Evolutionary conservation across 2,797 vertebrate genomes (phyloP), one percentile per base, ranked within the genome.

Genomic region (Amphiprion clarkii): DNA sequence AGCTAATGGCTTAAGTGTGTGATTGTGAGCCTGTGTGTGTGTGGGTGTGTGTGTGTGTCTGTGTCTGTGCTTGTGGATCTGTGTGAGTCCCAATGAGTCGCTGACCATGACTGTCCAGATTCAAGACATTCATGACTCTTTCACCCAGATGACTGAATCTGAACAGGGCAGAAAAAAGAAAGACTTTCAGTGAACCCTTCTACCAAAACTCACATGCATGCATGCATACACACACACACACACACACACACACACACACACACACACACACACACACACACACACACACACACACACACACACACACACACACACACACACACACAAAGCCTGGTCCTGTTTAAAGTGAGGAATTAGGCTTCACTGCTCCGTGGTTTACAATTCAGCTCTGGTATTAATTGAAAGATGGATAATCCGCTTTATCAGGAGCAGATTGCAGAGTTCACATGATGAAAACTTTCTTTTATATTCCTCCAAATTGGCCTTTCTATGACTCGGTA

Each of bases 311-410:
- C 39, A 54, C 12, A 46, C 4, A 68, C 27, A 23, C 23, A 58
- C 55, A 67, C 58, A 49, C 42, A 72, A 59, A 75, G 83, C 74
- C 88, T 92, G 90, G 69, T 89, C 69, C 77, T 86, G 78, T 87
- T 94, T 92, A 91, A 79, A 86, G 61, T 46, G 62, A 71, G 59
- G 70, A 87, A 90, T 91, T 87, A 87, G 61, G 59, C 74, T 79
- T 67, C 79, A 66, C 79, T 65, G 78, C 87, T 89, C 78, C 58
- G 78, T 66, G 73, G 79, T 90, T 88, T 90, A 64, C 60, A 79
- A 64, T 81, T 83, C 79, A 86, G 85, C 85, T 87, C 88, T 93
- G 90, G 82, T 89, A 94, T 93, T 94, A 93, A 92, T 84, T 87
- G 87, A 91, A 89, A 79, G 73, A 72, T 71, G 84, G 72, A 82